Evolutionary conservation across 1,140 invertebrate genomes (phyloP).

Genomic region (fruit fly (Drosophila melanogaster)): Release_6_plus_ISO1_MT NC_004354.4:2715501-2716000

Average conservation of each 20-base stretch:
- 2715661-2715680: slow-evolving; percentile 2
- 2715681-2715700: slow-evolving; percentile 31
- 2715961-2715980: slow-evolving; percentile 5
- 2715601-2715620: slow-evolving; percentile 62
- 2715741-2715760: slow-evolving; percentile 11
- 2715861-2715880: slow-evolving; percentile 17
- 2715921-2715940: slow-evolving; percentile 48
- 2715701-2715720: neutral
- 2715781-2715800: neutral
- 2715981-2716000: neutral
- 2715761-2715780: slow-evolving; percentile 13
- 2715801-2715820: slow-evolving; percentile 34
- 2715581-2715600: slow-evolving; percentile 39
- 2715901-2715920: slow-evolving; percentile 50
- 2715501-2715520: neutral
- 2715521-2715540: neutral
- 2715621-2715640: slow-evolving; percentile 24
- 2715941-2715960: slow-evolving; percentile 56
- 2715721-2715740: slow-evolving; percentile 26
- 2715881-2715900: slow-evolving; percentile 41
- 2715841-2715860: slow-evolving; percentile 25
- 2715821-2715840: slow-evolving; percentile 35
- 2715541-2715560: slow-evolving; percentile 5
- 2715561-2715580: slow-evolving; percentile 58
- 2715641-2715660: neutral